phyloP scores from a whole-genome alignment of 2,888 invertebrate genomes.

The Drosophila affinis region DNA sequence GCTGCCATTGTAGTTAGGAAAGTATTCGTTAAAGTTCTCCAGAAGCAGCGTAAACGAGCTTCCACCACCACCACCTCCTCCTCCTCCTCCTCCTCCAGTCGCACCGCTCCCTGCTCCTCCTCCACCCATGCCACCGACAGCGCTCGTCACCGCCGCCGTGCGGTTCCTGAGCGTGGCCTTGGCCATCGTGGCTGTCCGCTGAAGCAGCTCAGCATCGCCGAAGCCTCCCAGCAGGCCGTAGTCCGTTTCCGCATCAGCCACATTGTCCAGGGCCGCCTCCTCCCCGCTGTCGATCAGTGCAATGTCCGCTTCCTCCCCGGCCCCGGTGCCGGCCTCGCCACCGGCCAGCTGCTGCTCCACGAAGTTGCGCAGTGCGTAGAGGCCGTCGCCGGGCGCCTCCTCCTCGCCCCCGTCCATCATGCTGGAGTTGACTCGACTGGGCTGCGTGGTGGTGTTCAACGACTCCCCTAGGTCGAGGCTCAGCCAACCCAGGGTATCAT shows the following conservation, averaged over 20 bases:
- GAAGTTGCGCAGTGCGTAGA: conserved; percentile 64
- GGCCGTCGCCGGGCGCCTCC: conserved; percentile 36
- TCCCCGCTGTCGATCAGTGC: conserved; percentile 82
- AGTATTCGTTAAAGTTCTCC: conserved; percentile 92
- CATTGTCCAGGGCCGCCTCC: conserved; percentile 73
- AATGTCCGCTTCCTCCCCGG: conserved; percentile 71
- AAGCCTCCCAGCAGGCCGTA: conserved; percentile 72
- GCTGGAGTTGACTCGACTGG: conserved; percentile 28
- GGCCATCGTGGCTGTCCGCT: conserved; percentile 55
- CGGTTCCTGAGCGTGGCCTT: conserved; percentile 53
- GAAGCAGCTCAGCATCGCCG: conserved; percentile 59
- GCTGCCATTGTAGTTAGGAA: conserved; percentile 85
- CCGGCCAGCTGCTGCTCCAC: conserved; percentile 64
- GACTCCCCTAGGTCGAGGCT: conserved; percentile 53
- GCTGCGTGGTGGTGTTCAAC: conserved; percentile 57
- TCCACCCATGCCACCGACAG: not conserved
- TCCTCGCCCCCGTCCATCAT: not conserved
- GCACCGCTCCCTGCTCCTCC: conserved; percentile 13
- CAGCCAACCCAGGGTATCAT: conserved; percentile 64
- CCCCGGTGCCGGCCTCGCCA: conserved; percentile 44
- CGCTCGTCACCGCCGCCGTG: conserved; percentile 47
- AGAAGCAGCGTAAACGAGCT: conserved; percentile 87
- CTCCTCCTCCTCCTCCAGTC: conserved; percentile 23
- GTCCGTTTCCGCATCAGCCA: conserved; percentile 73
- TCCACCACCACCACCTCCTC: conserved; percentile 67